A percentile compares a stretch with the other conserved stretches of the same genome.
Conservation (phyloP, 2,797 vertebrate genomes). For the Xenentodon cancila region DNA sequence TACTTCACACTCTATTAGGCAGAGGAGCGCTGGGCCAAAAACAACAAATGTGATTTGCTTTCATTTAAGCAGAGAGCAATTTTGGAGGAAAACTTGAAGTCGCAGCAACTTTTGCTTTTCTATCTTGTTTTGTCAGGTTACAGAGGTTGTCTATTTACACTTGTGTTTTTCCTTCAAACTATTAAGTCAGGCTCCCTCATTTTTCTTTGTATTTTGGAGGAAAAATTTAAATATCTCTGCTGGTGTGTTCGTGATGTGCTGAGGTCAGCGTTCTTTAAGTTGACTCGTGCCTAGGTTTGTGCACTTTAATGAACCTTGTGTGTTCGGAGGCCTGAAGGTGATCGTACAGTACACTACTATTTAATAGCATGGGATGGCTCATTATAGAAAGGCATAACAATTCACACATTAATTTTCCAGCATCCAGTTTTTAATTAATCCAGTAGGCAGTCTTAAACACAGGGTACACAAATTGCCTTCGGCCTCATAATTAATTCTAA, state of each 20-base stretch:
- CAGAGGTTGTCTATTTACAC: constrained; percentile 24
- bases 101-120: constrained; percentile 26
- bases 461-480: constrained; percentile 87
- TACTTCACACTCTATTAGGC: constrained; percentile 55
- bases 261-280: constrained; percentile 71
- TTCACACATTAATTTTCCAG: constrained; percentile 89
- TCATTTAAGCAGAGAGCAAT: constrained; percentile 12
- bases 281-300: constrained; percentile 77
- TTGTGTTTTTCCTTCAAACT: constrained; percentile 1
- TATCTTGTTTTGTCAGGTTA: constrained; percentile 33
- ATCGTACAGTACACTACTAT: constrained; percentile 83
- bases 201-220: constrained; percentile 42
- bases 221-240: constrained; percentile 49
- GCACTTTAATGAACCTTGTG: constrained; percentile 80
- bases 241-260: constrained; percentile 61
- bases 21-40: constrained; percentile 39
- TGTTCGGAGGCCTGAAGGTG: constrained; percentile 85
- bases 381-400: constrained; percentile 86
- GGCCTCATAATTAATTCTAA: constrained; percentile 91
- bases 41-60: constrained; percentile 22
- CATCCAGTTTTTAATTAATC: constrained; percentile 93
- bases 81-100: constrained; percentile 26
- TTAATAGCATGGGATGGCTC: constrained; percentile 86
- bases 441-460: constrained; percentile 88
- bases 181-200: constrained; percentile 29